A percentile compares a stretch with the other conserved stretches of the same genome.
phyloP scores from a whole-genome alignment of 2,888 invertebrate genomes.

The Trachelus stipa region DNA sequence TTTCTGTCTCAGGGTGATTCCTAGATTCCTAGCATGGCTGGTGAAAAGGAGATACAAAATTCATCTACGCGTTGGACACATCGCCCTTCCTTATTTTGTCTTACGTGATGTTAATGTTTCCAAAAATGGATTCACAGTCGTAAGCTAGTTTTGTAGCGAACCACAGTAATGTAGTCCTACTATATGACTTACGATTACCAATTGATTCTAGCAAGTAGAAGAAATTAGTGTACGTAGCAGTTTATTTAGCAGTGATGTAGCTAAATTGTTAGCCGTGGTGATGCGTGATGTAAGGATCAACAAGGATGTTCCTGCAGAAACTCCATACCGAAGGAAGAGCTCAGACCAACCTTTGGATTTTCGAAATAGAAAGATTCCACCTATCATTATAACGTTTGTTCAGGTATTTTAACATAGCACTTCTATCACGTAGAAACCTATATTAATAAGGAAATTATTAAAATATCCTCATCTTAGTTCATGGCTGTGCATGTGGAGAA shows the following conservation, averaged over 20 bases:
- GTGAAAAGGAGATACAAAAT: constrained; percentile 84
- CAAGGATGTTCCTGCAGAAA: constrained; percentile 73
- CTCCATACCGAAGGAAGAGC: constrained; percentile 38
- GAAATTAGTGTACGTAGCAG: constrained; percentile 88
- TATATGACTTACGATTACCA: background rate
- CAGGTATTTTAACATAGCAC: constrained; percentile 70
- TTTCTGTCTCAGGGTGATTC: constrained; percentile 75
- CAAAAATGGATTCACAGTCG: constrained; percentile 82
- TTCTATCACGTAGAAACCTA: background rate
- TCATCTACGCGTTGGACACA: constrained; percentile 82
- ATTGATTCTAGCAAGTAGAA: constrained; percentile 79
- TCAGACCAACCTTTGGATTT: constrained; percentile 72
- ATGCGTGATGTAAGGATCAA: constrained; percentile 84
- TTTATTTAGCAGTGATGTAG: constrained; percentile 88
- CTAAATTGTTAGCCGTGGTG: constrained; percentile 85
- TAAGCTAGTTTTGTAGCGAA: constrained; percentile 66
- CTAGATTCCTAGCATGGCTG: constrained; percentile 82
- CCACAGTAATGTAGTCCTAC: background rate
- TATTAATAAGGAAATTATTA: constrained; percentile 10
- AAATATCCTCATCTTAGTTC: constrained; percentile 71
- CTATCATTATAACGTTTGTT: constrained; percentile 83
- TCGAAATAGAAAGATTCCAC: constrained; percentile 80
- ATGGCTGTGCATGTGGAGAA: constrained; percentile 88
- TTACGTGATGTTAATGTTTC: constrained; percentile 84
- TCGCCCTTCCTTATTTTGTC: constrained; percentile 83